Evolutionary conservation across 2,888 invertebrate species (phyloP).

Genomic region (Drosophila emarginata): DNA sequence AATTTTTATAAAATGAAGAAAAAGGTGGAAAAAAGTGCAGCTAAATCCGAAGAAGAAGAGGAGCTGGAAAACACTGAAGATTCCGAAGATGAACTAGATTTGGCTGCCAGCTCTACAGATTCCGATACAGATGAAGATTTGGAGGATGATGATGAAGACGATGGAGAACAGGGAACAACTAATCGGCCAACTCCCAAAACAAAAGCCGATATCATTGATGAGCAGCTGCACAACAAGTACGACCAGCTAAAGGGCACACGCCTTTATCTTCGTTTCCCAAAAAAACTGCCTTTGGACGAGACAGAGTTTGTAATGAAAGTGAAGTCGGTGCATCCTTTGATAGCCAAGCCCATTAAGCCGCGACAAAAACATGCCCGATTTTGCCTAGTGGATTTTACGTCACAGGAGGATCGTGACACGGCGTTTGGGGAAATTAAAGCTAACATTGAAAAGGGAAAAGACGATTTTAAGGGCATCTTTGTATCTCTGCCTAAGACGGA

Average conservation of each 20-base stretch:
- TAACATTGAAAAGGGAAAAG: constrained; percentile 44
- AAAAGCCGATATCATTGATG: constrained; percentile 47
- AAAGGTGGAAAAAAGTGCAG: constrained; percentile 31
- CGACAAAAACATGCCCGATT: constrained; percentile 79
- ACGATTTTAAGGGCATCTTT: constrained; percentile 55
- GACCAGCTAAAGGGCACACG: constrained; percentile 72
- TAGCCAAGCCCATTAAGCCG: constrained; percentile 68
- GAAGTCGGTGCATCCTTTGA: constrained; percentile 64
- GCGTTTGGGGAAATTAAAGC: constrained; percentile 52
- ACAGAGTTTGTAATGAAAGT: constrained; percentile 65
- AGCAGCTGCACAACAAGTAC: constrained; percentile 65
- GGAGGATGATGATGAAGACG: constrained; percentile 26
- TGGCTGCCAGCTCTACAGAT: constrained; percentile 73
- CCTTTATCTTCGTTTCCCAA: constrained; percentile 75
- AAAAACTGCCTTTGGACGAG: constrained; percentile 67
- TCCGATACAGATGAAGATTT: constrained; percentile 63
- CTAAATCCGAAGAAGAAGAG: constrained; percentile 28
- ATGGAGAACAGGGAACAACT: constrained; percentile 10
- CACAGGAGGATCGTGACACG: constrained; percentile 68
- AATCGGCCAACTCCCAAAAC: constrained; percentile 27
- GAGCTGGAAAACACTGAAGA: constrained; percentile 37
- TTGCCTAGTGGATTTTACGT: constrained; percentile 75
- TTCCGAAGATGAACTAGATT: constrained; percentile 38
- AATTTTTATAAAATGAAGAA: constrained; percentile 50
- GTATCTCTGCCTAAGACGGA: constrained; percentile 76